Conservation (phyloP, 35 echinoderm and acorn worm species). For the Apostichopus japonicus region DNA sequence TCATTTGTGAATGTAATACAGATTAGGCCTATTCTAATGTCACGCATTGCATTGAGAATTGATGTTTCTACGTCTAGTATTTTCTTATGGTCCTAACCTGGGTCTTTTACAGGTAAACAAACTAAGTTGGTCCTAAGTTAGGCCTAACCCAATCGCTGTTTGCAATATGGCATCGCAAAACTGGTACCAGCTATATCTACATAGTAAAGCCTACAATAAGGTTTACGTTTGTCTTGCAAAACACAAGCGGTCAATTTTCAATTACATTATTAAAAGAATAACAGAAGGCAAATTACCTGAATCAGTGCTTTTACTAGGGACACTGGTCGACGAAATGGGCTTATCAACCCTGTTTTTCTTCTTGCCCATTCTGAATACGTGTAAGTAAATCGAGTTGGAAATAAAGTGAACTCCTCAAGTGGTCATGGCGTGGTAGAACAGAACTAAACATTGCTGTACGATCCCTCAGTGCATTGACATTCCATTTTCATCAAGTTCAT, state of each 20-base stretch:
- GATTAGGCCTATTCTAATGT: no score
- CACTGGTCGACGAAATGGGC: constrained; percentile 46
- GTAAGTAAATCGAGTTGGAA: no score
- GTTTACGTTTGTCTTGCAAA: no score
- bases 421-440: not conserved
- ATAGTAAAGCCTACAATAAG: no score
- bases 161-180: not conserved
- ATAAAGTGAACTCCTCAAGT: no score
- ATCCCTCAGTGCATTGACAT: no score
- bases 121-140: not conserved
- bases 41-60: no score
- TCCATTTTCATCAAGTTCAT: no score
- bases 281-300: constrained; percentile 14
- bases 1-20: no score
- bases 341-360: constrained; percentile 38
- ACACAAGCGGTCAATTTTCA: not conserved
- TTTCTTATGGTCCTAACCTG: no score
- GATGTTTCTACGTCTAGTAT: no score
- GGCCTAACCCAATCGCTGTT: no score
- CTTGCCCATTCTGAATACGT: constrained; percentile 25
- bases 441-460: not conserved
- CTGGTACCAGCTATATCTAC: not conserved
- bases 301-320: constrained; percentile 38
- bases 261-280: not conserved
- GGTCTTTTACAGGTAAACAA: not conserved